Base-by-base conservation (phyloP, 2,797 vertebrate genomes). In the Bothrops alternatus region DNA sequence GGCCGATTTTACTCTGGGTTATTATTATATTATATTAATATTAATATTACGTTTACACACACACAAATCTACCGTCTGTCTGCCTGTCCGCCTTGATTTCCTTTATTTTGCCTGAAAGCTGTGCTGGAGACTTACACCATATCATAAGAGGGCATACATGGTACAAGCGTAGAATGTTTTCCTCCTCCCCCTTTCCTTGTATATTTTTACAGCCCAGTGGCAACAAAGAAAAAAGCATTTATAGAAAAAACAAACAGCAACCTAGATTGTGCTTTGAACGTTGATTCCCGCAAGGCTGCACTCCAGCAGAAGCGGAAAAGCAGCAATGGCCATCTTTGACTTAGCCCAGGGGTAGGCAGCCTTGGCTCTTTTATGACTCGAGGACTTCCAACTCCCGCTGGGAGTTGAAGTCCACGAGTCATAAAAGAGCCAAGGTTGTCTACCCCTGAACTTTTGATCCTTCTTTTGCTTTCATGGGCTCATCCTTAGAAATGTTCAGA, bases 401-500 rank as follows among this genome's bases (percentile, higher is more conserved):
- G 47, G 47, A 47, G 47, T 47, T 47, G 47, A 47, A 47, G 47
- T 47, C 47, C 47, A 47, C 47, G 47, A 47, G 47, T 47, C 47
- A 47, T 47, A 47, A 47, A 47, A 47, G 47, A 47, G 47, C 47
- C 47, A 47, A 47, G 47, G 47, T 47, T 47, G 47, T 5, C 47
- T 47, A 47, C 47, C 47, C 47, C 47, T 47, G 47, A 47, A 61
- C 92, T 87, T 65, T 91, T 2, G 0, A 89, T 37, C 20, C 0
- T 25, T 32, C n/a, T 13, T 23, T 55, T 47, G 37, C 50, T 65
- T 73, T 69, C 2, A 85, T 92, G 94, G 90, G 37, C 82, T 94
- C 93, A 89, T 93, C 86, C 73, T 95, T 61, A 93, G 92, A 37
- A 1, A 87, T 55, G 92, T 95, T 95, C 90, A 85, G 89, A 61